Evolutionary conservation across 2,888 invertebrate species (phyloP), one percentile per base, ranked within the genome.

Genomic region (Cataglyphis altisquamis): DNA sequence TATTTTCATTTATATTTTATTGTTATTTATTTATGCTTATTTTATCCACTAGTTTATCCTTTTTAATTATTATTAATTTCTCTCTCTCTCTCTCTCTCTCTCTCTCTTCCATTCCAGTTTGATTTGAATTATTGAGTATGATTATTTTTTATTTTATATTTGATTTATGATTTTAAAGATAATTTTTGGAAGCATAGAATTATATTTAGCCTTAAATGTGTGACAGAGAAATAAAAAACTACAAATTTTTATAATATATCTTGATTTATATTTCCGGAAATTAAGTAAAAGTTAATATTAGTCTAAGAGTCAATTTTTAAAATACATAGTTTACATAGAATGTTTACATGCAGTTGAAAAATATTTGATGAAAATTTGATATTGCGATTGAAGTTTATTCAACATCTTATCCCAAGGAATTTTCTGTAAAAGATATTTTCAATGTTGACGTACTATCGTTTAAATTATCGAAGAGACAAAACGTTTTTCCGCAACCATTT

Each of bases 391-490:
- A 68, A 75, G 21, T 48, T 75, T 5, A 55, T 55, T 63, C 4
- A 45, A 48, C 63, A 36, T 48, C 64, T 75, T 75, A 84, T 32
- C 75, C 36, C n/a, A 15, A 68, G 55, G 32, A 74, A 80, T 84
- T 87, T 88, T 86, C 87, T 83, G 86, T 57, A 73, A 74, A 39
- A 73, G 78, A 75, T 68, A 85, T 82, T 83, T 89, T 91, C 86
- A 88, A 87, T 90, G 87, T 88, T 88, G 86, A 82, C 87, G 63
- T 80, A 72, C 75, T 68, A 84, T 72, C 82, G 80, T 89, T 89
- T 87, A 88, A 86, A 87, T 86, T 83, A 86, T 89, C 86, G 88
- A 87, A 84, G 86, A 84, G 86, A 89, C 89, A 85, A 84, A 87
- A 72, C 75, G 83, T 82, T 73, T 80, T 84, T 84, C 70, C 84